Evolutionary conservation across 2,113 vertebrate species (phyloP).

Genomic region (Porphyrio hochstetteri): DNA sequence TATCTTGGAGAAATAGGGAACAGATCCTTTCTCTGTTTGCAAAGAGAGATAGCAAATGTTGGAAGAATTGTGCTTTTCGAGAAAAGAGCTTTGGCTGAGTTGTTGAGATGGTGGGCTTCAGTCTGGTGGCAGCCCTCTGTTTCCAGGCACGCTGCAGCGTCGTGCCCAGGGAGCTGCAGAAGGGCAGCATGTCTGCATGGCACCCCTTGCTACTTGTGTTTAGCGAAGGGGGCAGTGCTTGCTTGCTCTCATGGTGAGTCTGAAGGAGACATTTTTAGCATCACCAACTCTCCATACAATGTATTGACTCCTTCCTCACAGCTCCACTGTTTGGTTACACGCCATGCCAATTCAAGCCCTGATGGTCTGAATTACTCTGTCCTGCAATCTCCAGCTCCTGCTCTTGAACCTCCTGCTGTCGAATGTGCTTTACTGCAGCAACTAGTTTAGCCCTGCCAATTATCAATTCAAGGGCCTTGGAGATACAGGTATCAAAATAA

Average conservation of each 20-base stretch:
- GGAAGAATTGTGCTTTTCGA: not conserved
- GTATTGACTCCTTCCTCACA: not conserved
- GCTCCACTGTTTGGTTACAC: not conserved
- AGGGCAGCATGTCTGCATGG: not conserved
- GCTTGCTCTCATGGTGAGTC: not conserved
- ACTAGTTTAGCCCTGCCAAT: not conserved
- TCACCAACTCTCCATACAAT: not conserved
- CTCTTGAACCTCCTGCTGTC: not conserved
- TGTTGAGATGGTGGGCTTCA: not conserved
- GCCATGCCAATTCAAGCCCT: not conserved
- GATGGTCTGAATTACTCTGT: not conserved
- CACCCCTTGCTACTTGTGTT: not conserved
- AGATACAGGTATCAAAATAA: not conserved
- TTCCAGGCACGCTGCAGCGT: not conserved
- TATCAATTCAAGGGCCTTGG: not conserved
- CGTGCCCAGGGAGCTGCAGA: rapidly evolving
- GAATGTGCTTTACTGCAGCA: not conserved
- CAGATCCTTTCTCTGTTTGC: not conserved
- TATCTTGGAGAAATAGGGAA: not conserved
- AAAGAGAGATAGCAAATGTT: not conserved
- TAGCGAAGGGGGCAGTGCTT: not conserved
- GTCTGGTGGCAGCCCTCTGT: not conserved
- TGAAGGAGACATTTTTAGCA: not conserved
- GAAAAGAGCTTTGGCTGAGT: not conserved
- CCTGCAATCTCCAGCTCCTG: not conserved